Evolutionary conservation across 2,113 vertebrate species (phyloP).

Genomic region (Columbina picui): DNA sequence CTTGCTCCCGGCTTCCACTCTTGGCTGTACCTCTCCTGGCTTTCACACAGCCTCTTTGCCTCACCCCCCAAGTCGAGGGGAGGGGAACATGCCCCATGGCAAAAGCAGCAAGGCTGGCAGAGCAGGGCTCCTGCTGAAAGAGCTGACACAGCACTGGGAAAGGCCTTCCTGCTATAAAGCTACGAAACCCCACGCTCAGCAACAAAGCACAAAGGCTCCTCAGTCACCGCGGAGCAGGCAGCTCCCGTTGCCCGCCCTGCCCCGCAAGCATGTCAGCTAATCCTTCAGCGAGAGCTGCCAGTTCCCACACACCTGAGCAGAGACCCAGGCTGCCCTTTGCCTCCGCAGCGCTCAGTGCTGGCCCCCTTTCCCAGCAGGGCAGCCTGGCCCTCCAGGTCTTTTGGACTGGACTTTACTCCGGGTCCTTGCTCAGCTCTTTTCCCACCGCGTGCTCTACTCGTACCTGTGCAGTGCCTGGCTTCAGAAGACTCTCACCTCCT

Average conservation of each 20-base stretch:
- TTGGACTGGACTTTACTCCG: not conserved
- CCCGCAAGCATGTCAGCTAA: constrained; percentile 19
- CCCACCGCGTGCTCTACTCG: not conserved
- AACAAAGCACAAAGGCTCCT: constrained; percentile 77
- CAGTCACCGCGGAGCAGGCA: constrained; percentile 41
- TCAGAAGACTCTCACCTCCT: not conserved
- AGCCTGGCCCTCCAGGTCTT: not conserved
- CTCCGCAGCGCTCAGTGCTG: not conserved
- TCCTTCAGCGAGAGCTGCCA: not conserved
- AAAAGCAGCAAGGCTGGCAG: constrained; percentile 37
- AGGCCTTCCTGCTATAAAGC: constrained; percentile 54
- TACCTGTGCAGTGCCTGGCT: accelerated
- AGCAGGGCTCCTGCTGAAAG: constrained; percentile 40
- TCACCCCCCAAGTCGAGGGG: constrained; percentile 18
- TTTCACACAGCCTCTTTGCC: constrained; percentile 12
- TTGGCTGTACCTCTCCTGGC: not conserved
- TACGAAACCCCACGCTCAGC: constrained; percentile 74
- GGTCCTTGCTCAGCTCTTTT: not conserved
- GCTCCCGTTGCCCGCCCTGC: constrained; percentile 31
- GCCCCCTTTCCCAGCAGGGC: not conserved
- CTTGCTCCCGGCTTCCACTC: not conserved
- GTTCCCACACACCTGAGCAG: constrained; percentile 63
- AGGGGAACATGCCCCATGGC: constrained; percentile 15
- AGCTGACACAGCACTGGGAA: constrained; percentile 71
- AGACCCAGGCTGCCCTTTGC: not conserved